Percentiles rank a stretch among this genome's conserved stretches.
Conservation (phyloP, 2,888 invertebrate species). For the Scaptomyza caliginosa region DNA sequence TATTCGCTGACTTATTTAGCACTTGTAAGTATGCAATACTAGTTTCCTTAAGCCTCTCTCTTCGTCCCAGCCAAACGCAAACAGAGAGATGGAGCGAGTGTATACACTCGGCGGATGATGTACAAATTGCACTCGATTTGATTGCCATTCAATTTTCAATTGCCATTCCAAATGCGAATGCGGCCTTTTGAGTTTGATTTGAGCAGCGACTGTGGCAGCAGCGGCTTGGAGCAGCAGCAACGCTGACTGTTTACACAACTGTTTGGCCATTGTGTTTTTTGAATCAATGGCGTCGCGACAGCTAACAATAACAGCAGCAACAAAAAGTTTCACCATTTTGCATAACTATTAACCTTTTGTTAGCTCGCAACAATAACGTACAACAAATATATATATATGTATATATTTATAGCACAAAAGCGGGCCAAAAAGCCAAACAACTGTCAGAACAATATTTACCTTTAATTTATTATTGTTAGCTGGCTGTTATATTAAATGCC, state of each 20-base stretch:
- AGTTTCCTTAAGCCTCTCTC: conserved; percentile 21
- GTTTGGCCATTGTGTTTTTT: background rate
- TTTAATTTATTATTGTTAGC: background rate
- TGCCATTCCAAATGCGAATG: conserved; percentile 25
- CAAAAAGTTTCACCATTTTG: background rate
- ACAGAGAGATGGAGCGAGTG: background rate
- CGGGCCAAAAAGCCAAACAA: conserved; percentile 1
- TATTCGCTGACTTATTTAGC: conserved; percentile 61
- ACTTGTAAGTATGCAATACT: conserved; percentile 61
- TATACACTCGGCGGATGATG: conserved; percentile 3
- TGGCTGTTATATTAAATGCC: background rate
- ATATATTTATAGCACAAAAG: background rate
- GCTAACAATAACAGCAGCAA: background rate
- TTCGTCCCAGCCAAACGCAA: too few relatives aligned
- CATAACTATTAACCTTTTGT: conserved; percentile 12
- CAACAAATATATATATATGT: background rate
- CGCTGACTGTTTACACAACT: background rate
- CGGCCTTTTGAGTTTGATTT: conserved; percentile 11
- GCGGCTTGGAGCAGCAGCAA: background rate
- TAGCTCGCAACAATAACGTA: background rate
- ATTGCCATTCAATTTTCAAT: conserved; percentile 54
- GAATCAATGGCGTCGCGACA: background rate
- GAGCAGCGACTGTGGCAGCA: conserved; percentile 3
- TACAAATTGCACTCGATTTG: conserved; percentile 71
- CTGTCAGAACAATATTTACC: background rate